Percentiles rank a stretch among this genome's conserved stretches.
Evolutionary conservation across 2,113 vertebrate species (phyloP).

Genomic region (Opisthocomus hoazin): DNA sequence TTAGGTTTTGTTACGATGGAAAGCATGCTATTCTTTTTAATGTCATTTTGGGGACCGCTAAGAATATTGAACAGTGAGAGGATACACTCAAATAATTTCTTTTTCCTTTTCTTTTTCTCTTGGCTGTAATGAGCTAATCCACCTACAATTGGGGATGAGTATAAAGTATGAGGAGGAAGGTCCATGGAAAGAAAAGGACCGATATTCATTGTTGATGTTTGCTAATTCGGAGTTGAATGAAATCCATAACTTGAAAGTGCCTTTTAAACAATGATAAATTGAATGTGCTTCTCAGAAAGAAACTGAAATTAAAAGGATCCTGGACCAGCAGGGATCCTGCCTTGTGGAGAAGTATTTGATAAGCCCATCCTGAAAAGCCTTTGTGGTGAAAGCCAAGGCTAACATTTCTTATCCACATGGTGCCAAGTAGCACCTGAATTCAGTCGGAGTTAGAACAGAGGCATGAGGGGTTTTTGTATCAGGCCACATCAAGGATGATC

Average conservation of each 20-base stretch:
- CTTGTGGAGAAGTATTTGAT: background rate
- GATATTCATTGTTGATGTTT: background rate
- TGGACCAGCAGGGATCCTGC: background rate
- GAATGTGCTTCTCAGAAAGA: background rate
- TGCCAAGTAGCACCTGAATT: background rate
- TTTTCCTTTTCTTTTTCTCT: background rate
- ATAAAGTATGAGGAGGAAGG: background rate
- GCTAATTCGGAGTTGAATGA: background rate
- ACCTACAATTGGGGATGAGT: background rate
- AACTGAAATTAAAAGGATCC: background rate
- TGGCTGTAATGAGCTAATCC: background rate
- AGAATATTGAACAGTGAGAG: slow-evolving; percentile 8
- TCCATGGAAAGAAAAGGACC: background rate
- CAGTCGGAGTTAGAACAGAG: background rate
- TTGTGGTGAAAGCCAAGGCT: background rate
- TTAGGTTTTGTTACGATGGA: slow-evolving; percentile 22
- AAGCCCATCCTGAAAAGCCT: background rate
- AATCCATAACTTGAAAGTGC: background rate
- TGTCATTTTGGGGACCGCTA: background rate
- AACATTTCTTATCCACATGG: background rate
- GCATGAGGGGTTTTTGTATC: rapidly evolving
- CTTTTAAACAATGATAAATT: background rate
- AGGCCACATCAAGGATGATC: background rate
- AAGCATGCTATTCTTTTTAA: slow-evolving; percentile 31
- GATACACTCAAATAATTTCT: background rate